These are phyloP conservation scores for Heliconius cydno DNA, from an alignment of 2,888 invertebrate genomes.

Conservation along the genomic window DNA sequence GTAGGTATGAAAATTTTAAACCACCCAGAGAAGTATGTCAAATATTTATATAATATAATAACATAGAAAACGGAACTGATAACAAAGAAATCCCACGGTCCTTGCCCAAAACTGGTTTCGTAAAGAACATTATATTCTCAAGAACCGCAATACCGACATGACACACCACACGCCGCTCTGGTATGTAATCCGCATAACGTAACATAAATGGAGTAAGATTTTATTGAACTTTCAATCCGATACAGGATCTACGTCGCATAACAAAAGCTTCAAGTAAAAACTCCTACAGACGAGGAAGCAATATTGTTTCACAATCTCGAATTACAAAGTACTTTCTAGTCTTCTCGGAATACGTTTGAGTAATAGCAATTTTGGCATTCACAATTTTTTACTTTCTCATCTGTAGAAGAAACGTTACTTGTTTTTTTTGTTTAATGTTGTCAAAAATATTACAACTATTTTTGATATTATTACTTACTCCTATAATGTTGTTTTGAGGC, in stretches of 20 bases:
- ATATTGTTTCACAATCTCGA: slow-evolving; percentile 8
- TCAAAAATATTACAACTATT: not conserved
- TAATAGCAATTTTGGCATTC: not conserved
- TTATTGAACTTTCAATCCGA: slow-evolving; percentile 30
- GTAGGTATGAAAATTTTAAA: not conserved
- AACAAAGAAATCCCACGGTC: slow-evolving; percentile 67
- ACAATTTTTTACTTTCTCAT: slow-evolving; percentile 16
- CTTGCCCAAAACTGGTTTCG: slow-evolving; percentile 66
- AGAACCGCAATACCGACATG: slow-evolving; percentile 44
- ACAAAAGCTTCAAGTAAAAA: slow-evolving; percentile 5
- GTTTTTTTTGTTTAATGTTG: not conserved
- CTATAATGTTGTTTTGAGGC: slow-evolving; percentile 76
- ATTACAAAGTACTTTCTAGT: slow-evolving; percentile 29
- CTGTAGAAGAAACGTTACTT: not conserved
- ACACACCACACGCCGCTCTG: slow-evolving; percentile 33
- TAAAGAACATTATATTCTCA: slow-evolving; percentile 54
- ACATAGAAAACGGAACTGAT: slow-evolving; percentile 63
- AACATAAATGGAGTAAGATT: slow-evolving; percentile 34
- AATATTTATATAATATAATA: slow-evolving; percentile 36
- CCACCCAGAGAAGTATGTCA: not conserved
- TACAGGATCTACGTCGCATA: not conserved
- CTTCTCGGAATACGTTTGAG: slow-evolving; percentile 17
- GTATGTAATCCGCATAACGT: slow-evolving; percentile 41
- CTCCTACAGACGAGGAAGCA: not conserved
- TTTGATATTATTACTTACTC: slow-evolving; percentile 57